Evolutionary conservation across 2,797 vertebrate genomes (phyloP).

Genomic region (Chanos chanos): DNA sequence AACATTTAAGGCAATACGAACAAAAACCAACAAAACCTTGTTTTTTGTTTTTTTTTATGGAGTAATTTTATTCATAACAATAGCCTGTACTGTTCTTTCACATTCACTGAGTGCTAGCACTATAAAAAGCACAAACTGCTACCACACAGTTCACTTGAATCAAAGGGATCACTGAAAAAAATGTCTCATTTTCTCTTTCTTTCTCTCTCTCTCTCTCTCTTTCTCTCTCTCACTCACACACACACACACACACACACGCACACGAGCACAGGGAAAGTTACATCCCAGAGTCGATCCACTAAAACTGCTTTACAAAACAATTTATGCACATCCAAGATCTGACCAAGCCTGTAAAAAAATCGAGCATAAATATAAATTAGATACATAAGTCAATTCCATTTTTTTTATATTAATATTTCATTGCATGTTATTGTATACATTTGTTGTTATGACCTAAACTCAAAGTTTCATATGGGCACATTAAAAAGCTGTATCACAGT

Average conservation of each 20-base stretch:
- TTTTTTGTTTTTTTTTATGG: no score
- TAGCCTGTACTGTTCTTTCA: conserved; percentile 30
- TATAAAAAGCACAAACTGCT: conserved; percentile 35
- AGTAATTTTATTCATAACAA: conserved; percentile 45
- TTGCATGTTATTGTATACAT: conserved; percentile 39
- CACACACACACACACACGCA: conserved; percentile 4
- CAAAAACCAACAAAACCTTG: background rate
- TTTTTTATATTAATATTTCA: conserved; percentile 71
- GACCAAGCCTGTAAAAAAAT: conserved; percentile 66
- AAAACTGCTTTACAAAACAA: conserved; percentile 62
- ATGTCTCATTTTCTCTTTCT: no score
- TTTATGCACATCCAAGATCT: conserved; percentile 55
- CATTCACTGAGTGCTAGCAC: conserved; percentile 32
- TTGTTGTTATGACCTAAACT: conserved; percentile 6
- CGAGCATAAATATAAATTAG: conserved; percentile 75
- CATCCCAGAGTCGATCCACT: conserved; percentile 53
- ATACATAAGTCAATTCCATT: conserved; percentile 64
- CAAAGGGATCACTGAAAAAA: no score
- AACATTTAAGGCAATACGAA: conserved; percentile 4
- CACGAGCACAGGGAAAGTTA: conserved; percentile 29
- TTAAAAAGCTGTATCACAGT: conserved; percentile 41
- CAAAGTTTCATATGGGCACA: conserved; percentile 17
- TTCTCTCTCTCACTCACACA: conserved; percentile 1
- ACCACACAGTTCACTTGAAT: conserved; percentile 13
- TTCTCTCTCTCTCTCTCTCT: no score